Evolutionary conservation across 2,797 vertebrate species (phyloP).

Genomic region (Borostomias antarcticus): DNA sequence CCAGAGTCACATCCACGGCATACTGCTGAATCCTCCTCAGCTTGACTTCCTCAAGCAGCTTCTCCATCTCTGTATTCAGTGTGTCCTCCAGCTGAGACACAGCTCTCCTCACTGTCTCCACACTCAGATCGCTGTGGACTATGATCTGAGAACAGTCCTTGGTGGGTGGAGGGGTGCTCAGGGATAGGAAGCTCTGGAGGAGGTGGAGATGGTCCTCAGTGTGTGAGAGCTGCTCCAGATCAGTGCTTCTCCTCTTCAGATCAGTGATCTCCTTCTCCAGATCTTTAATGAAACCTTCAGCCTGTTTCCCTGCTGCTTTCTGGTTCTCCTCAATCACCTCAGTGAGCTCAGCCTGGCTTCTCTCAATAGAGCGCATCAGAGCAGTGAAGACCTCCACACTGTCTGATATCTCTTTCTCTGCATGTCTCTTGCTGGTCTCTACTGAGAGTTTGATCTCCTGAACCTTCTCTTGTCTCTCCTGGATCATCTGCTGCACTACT

Average conservation of each 20-base stretch:
- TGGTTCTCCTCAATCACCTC: constrained; percentile 48
- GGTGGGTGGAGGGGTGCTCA: too few relatives aligned
- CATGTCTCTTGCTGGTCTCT: constrained; percentile 22
- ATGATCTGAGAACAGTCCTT: too few relatives aligned
- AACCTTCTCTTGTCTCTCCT: too few relatives aligned
- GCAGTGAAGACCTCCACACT: constrained; percentile 31
- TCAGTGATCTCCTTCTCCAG: constrained; percentile 56
- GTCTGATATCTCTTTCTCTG: constrained; percentile 10
- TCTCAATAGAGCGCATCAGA: constrained; percentile 45
- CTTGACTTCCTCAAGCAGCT: too few relatives aligned
- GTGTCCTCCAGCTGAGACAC: constrained; percentile 30
- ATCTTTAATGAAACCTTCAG: constrained; percentile 38
- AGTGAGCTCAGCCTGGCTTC: constrained; percentile 49
- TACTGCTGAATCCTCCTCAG: too few relatives aligned
- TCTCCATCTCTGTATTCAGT: constrained; percentile 39
- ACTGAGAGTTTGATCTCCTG: neutral
- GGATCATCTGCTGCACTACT: neutral
- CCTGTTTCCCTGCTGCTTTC: constrained; percentile 32
- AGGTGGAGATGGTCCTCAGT: too few relatives aligned
- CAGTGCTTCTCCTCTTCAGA: too few relatives aligned
- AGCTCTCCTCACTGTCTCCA: constrained; percentile 15
- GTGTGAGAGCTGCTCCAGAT: too few relatives aligned
- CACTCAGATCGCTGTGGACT: neutral
- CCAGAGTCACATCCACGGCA: too few relatives aligned
- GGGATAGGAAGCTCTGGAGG: too few relatives aligned